Evolutionary conservation across 1,140 invertebrate genomes (phyloP), one percentile per base, ranked within the genome.

Genomic region (Melitaea cinxia): DNA sequence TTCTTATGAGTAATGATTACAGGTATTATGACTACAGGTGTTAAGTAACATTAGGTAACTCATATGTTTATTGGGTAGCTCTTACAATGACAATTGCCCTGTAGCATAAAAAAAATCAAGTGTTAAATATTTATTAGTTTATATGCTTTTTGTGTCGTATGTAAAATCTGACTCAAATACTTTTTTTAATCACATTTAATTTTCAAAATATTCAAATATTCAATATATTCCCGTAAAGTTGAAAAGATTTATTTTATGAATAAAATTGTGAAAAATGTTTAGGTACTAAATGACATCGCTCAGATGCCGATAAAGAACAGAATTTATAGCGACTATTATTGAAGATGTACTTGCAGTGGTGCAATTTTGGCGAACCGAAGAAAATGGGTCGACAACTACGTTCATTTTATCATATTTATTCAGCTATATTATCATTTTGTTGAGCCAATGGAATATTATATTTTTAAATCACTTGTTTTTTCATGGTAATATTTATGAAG

Each of bases 271-370:
- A 7, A 17, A 57, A 37, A 23, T 42, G 42, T 57, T 61, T 61
- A 52, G 30, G n/a, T 33, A 26, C 50, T 33, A 61, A 62, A 47
- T 47, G 35, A 62, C 50, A 24, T 62, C 37, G 17, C 37, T 23
- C 37, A 47, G 52, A 30, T 19, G 12, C 37, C 47, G 60, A 55
- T 63, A 55, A 55, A 54, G 52, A 15, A 54, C 37, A 30, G 26
- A 63, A 63, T 63, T 63, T 63, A 63, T 63, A 42, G 37, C 30
- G 60, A 63, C 52, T 63, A 63, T 63, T 63, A 63, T 63, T 55
- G 60, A 26, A 63, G 60, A 26, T 35, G 47, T 45, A 42, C 24
- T 35, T 63, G 60, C 60, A 63, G 54, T 37, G 39, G 28, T 63
- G 60, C 60, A 39, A 49, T 63, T 63, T 63, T 45, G 60, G 39